These are phyloP conservation scores for Hypomecis punctinalis DNA, from an alignment of 2,888 invertebrate species.

Conservation along the genomic window DNA sequence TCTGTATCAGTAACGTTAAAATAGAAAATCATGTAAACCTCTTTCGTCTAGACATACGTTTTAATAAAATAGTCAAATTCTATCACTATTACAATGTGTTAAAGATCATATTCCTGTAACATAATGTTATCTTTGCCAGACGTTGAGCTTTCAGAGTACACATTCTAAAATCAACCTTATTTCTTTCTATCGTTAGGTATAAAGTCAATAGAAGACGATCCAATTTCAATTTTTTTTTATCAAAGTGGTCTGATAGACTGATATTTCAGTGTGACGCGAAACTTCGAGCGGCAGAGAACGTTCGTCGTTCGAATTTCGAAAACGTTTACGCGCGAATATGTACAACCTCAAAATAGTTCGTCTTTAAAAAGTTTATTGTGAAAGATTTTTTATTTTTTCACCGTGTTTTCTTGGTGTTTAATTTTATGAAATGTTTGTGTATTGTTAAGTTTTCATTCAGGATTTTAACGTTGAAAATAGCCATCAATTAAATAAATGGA, in stretches of 20 bases:
- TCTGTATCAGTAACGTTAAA: conserved; percentile 2
- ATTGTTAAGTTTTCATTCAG: too few relatives aligned
- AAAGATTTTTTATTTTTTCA: not conserved
- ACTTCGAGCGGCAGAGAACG: conserved; percentile 22
- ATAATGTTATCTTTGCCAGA: conserved; percentile 15
- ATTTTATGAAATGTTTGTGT: too few relatives aligned
- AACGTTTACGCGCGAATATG: conserved; percentile 22
- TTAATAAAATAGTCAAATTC: conserved; percentile 5
- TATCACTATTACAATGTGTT: not conserved
- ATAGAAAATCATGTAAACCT: conserved; percentile 4
- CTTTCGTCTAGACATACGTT: conserved; percentile 32
- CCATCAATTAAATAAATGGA: too few relatives aligned
- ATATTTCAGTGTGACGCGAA: conserved; percentile 36
- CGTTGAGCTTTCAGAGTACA: conserved; percentile 32
- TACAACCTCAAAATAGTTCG: conserved; percentile 1
- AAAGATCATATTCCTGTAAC: conserved; percentile 24
- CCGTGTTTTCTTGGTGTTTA: too few relatives aligned
- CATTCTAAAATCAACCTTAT: conserved; percentile 29
- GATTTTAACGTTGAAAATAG: too few relatives aligned
- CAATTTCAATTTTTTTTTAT: conserved; percentile 33
- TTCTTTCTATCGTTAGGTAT: not conserved
- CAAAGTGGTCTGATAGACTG: conserved; percentile 18
- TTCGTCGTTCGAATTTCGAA: conserved; percentile 1
- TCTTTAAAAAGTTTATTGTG: not conserved
- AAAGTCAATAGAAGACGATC: not conserved